Conservation (phyloP, 1,140 invertebrate species). For the Drosophila novamexicana region DNA sequence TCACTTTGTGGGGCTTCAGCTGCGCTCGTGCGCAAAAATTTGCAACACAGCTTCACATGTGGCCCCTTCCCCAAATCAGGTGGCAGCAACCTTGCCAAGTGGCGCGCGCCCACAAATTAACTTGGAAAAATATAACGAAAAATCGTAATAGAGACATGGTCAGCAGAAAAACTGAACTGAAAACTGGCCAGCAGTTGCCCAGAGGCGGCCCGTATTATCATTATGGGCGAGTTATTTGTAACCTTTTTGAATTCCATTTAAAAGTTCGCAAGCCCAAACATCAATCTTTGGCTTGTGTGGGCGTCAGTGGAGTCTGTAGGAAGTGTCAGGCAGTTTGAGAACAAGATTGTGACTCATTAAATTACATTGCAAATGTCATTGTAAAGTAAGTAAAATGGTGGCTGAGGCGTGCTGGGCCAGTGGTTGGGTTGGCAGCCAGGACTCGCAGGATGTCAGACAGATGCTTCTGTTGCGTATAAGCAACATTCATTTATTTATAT, state of each 20-base stretch:
- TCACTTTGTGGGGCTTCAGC: conserved; percentile 21
- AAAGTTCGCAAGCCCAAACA: conserved; percentile 68
- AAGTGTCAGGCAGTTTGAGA: conserved; percentile 80
- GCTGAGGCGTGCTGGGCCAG: conserved; percentile 4
- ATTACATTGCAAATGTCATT: conserved; percentile 83
- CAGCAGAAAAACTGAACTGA: conserved; percentile 59
- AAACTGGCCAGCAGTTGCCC: not conserved
- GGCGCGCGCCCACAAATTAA: conserved; percentile 74
- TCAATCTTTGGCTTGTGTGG: conserved; percentile 57
- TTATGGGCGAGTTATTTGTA: conserved; percentile 49
- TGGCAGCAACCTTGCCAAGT: conserved; percentile 30
- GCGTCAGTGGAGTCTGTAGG: conserved; percentile 36
- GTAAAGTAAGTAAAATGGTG: conserved; percentile 75
- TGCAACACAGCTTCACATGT: conserved; percentile 59
- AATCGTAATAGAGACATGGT: conserved; percentile 78
- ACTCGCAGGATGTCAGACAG: conserved; percentile 35
- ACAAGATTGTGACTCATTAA: conserved; percentile 83
- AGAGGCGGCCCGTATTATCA: conserved; percentile 19
- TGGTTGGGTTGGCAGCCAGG: conserved; percentile 14
- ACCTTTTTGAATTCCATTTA: conserved; percentile 68
- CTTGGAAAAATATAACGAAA: conserved; percentile 48
- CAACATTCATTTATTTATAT: conserved; percentile 82
- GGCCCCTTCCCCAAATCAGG: conserved; percentile 7
- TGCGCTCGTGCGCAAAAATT: conserved; percentile 78
- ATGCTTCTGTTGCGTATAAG: conserved; percentile 57